A percentile compares a stretch with the other conserved stretches of the same genome.
phyloP scores from a whole-genome alignment of 1,140 invertebrate genomes.

The Formica selysi region DNA sequence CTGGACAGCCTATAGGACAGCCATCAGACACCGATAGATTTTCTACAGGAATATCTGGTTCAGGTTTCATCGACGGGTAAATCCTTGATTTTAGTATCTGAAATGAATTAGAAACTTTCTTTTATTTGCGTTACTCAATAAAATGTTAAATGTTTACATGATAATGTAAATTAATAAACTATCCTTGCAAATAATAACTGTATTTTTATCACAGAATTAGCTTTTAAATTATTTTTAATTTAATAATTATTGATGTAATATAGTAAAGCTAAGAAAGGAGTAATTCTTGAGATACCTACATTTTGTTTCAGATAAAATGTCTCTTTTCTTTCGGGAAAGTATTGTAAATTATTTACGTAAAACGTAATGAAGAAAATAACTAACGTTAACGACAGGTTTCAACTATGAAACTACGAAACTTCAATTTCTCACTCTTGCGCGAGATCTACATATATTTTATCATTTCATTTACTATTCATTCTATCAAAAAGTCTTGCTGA shows the following conservation, averaged over 20 bases:
- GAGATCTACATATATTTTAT: too few species aligned
- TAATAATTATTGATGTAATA: not conserved
- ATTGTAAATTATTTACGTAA: not conserved
- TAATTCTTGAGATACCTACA: not conserved
- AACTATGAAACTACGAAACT: not conserved
- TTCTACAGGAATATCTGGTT: conserved; percentile 73
- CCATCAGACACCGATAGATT: conserved; percentile 73
- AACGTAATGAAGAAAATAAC: conserved; percentile 8
- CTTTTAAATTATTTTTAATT: not conserved
- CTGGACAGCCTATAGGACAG: conserved; percentile 66
- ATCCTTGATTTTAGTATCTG: conserved; percentile 50
- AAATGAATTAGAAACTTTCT: not conserved
- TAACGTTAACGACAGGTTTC: not conserved
- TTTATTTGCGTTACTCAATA: not conserved
- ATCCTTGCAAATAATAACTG: not conserved
- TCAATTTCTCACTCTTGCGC: not conserved
- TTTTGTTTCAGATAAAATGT: not conserved
- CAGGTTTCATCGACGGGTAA: conserved; percentile 79
- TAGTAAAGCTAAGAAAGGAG: not conserved
- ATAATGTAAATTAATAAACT: not conserved
- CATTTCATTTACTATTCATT: not conserved
- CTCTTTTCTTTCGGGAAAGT: not conserved
- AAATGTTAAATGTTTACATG: not conserved
- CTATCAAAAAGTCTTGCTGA: not conserved
- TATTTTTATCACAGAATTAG: not conserved